These are phyloP conservation scores for Conops quadrifasciatus DNA, from an alignment of 2,888 invertebrate species.

Conservation along the genomic window DNA sequence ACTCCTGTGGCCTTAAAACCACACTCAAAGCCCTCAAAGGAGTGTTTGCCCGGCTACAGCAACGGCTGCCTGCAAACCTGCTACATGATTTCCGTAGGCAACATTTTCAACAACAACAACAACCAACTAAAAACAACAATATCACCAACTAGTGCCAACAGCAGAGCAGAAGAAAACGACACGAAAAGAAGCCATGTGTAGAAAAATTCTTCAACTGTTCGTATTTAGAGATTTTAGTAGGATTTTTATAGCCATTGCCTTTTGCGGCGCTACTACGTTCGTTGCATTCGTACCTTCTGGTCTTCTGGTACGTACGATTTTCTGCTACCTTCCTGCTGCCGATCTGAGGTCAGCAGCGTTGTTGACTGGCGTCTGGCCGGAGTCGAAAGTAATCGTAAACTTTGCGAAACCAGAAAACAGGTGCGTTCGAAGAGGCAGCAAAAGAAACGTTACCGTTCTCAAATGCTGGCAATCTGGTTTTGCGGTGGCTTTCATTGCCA, in stretches of 20 bases:
- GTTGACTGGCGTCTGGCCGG: background rate
- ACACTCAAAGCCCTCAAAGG: slow-evolving; percentile 30
- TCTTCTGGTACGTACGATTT: background rate
- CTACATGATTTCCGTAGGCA: background rate
- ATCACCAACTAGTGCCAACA: background rate
- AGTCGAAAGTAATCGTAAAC: background rate
- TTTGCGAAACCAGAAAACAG: background rate
- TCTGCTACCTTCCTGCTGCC: background rate
- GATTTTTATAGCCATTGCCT: no score
- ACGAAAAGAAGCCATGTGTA: background rate
- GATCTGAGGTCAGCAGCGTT: background rate
- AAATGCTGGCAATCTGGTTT: slow-evolving; percentile 31
- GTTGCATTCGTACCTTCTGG: background rate
- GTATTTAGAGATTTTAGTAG: no score
- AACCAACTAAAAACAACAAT: background rate
- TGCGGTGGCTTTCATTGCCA: background rate
- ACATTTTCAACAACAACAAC: background rate
- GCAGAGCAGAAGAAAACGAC: background rate
- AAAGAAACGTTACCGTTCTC: slow-evolving; percentile 1
- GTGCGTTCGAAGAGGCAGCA: slow-evolving; percentile 7
- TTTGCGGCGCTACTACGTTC: background rate
- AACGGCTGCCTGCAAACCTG: slow-evolving; percentile 7
- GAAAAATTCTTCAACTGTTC: background rate
- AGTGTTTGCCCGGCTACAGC: background rate
- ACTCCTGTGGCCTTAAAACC: slow-evolving; percentile 9